Percentiles rank a stretch among this genome's conserved stretches.
Conservation (phyloP, 2,797 vertebrate genomes). For the Graptemys geographica region DNA sequence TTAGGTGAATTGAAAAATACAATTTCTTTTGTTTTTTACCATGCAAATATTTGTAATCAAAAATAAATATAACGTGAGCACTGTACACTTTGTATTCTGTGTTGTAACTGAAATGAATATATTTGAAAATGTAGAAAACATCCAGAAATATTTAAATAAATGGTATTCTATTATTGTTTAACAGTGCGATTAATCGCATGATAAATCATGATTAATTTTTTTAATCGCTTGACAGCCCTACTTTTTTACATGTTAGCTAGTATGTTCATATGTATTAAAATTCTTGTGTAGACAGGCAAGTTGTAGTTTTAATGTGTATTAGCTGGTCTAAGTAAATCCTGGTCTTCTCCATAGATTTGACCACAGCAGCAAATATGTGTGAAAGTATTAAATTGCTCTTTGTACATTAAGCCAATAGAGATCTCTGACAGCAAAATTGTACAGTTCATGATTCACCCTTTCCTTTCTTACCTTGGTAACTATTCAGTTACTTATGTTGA, state of each 20-base stretch:
- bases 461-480: constrained; percentile 19
- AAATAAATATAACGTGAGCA: too few relatives aligned
- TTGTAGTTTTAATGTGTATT: neutral
- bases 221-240: too few relatives aligned
- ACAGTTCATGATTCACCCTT: neutral
- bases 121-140: too few relatives aligned
- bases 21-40: too few relatives aligned
- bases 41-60: too few relatives aligned
- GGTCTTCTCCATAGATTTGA: neutral
- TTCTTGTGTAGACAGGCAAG: neutral
- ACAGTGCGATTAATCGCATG: too few relatives aligned
- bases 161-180: too few relatives aligned
- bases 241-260: neutral
- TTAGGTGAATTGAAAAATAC: too few relatives aligned
- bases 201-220: too few relatives aligned
- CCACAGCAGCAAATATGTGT: neutral
- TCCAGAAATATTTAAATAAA: too few relatives aligned
- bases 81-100: too few relatives aligned
- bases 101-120: too few relatives aligned
- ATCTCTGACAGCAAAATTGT: constrained; percentile 33
- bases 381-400: constrained; percentile 11
- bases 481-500: neutral
- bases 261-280: neutral
- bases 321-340: neutral
- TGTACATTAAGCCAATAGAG: neutral